Percentiles rank a stretch among this genome's conserved stretches.
These are phyloP conservation scores for Eilema caniola DNA, from an alignment of 2,888 invertebrate species.

Conservation along the genomic window DNA sequence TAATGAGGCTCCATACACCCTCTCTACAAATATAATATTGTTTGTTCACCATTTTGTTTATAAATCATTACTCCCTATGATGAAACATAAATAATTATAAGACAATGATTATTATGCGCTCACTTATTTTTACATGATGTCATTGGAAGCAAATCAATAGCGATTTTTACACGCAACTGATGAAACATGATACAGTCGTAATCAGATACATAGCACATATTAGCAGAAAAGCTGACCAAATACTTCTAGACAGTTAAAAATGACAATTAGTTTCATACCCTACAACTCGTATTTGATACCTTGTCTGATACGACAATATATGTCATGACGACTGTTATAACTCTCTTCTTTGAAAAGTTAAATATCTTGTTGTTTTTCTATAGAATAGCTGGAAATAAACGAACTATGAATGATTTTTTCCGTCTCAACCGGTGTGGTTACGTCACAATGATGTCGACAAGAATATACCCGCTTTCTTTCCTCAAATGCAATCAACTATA, in stretches of 20 bases:
- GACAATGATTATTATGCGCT: not conserved
- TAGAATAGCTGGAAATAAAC: slow-evolving; percentile 23
- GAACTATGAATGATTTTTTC: slow-evolving; percentile 18
- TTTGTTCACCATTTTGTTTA: too few relatives aligned
- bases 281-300: too few relatives aligned
- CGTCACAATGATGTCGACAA: slow-evolving; percentile 1
- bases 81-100: not conserved
- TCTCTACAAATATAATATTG: too few relatives aligned
- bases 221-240: too few relatives aligned
- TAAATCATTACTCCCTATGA: too few relatives aligned
- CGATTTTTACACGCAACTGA: not conserved
- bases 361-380: slow-evolving; percentile 15
- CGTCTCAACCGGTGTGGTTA: slow-evolving; percentile 6
- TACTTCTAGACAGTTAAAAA: too few relatives aligned
- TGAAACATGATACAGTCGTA: not conserved
- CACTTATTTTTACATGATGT: not conserved
- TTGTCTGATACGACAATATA: too few relatives aligned
- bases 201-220: too few relatives aligned
- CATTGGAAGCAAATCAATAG: not conserved
- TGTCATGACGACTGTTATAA: too few relatives aligned
- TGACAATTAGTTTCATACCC: too few relatives aligned
- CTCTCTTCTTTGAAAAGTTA: not conserved
- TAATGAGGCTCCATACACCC: too few relatives aligned
- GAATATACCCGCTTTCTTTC: slow-evolving; percentile 1
- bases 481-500: slow-evolving; percentile 1